Percentiles rank a stretch among this genome's conserved stretches.
phyloP scores from a whole-genome alignment of 2,113 vertebrate species.

The Heterotis niloticus region DNA sequence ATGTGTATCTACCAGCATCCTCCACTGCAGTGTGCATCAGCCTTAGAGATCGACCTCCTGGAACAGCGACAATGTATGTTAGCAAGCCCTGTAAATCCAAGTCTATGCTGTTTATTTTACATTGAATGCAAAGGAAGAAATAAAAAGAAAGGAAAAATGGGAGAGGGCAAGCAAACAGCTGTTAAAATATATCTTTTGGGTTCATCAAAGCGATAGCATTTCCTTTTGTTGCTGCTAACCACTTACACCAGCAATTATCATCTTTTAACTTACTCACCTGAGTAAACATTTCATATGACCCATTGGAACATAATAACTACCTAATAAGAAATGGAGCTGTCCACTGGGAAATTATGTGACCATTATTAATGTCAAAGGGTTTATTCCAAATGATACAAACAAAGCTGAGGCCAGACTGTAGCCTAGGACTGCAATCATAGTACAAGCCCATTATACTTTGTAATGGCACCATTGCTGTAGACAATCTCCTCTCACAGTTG shows the following conservation, averaged over 20 bases:
- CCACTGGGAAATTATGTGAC: not conserved
- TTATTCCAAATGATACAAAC: not conserved
- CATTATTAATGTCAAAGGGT: not conserved
- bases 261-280: conserved; percentile 24
- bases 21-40: conserved; percentile 65
- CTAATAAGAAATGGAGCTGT: not conserved
- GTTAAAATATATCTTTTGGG: conserved; percentile 38
- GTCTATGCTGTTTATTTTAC: not conserved
- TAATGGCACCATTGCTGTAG: not conserved
- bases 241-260: conserved; percentile 34
- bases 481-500: not conserved
- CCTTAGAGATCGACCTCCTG: conserved; percentile 80
- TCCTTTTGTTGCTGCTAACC: conserved; percentile 13
- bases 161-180: conserved; percentile 38
- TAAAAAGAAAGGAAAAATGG: not conserved
- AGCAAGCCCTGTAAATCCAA: not conserved
- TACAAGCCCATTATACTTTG: not conserved
- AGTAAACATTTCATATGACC: conserved; percentile 29
- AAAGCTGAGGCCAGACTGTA: not conserved
- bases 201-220: conserved; percentile 25
- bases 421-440: not conserved
- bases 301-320: not conserved
- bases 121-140: not conserved
- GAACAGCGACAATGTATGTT: conserved; percentile 13
- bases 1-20: conserved; percentile 81